A percentile compares a stretch with the other conserved stretches of the same genome.
These are phyloP conservation scores for Drosophila erecta DNA, from an alignment of 1,140 invertebrate genomes.

Conservation along the genomic window DNA sequence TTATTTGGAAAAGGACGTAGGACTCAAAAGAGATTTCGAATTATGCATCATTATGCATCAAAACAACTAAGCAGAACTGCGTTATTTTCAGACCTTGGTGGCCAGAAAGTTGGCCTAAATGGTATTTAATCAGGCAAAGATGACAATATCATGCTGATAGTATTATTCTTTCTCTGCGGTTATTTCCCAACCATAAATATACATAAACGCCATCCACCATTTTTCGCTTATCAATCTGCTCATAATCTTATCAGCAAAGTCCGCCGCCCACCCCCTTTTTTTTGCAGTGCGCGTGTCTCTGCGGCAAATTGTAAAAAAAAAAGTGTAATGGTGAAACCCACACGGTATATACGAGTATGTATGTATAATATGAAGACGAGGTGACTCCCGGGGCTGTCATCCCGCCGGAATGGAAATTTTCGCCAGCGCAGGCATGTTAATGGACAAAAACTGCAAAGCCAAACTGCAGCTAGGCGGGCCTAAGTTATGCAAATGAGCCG, in stretches of 20 bases:
- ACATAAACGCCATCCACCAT: constrained; percentile 3
- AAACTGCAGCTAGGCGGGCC: constrained; percentile 30
- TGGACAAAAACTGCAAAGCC: constrained; percentile 41
- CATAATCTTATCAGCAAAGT: constrained; percentile 36
- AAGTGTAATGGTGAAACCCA: constrained; percentile 49
- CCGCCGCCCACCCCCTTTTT: constrained; percentile 15
- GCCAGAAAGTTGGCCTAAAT: background rate
- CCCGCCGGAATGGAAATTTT: constrained; percentile 57
- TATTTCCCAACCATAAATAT: constrained; percentile 32
- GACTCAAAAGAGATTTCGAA: too few species aligned
- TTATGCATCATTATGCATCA: background rate
- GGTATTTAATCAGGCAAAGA: constrained; percentile 7
- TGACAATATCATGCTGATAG: constrained; percentile 8
- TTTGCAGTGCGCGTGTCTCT: constrained; percentile 32
- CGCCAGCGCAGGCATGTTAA: constrained; percentile 58
- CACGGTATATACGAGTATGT: background rate
- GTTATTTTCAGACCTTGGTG: too few species aligned
- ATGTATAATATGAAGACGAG: constrained; percentile 34
- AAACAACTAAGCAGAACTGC: background rate
- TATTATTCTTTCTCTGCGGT: background rate
- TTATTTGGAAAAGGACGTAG: background rate
- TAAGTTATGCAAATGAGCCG: constrained; percentile 28
- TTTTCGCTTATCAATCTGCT: constrained; percentile 38
- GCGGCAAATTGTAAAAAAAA: constrained; percentile 22
- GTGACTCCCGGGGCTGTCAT: constrained; percentile 22